A percentile compares a stretch with the other conserved stretches of the same genome.
Evolutionary conservation across 1,140 invertebrate genomes (phyloP).

Genomic region (Cotesia typhae): DNA sequence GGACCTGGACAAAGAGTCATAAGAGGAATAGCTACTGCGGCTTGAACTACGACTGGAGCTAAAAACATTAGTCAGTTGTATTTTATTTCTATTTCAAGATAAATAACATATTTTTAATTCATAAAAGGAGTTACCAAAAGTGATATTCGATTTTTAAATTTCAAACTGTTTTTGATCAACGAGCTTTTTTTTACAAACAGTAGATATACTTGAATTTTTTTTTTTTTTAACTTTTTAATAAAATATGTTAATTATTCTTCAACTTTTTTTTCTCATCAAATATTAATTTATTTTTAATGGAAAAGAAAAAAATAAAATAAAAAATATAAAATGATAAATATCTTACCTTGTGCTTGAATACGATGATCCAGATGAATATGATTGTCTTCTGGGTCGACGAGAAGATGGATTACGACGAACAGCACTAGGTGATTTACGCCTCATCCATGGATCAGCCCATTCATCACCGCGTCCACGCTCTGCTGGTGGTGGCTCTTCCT

Average conservation of each 20-base stretch:
- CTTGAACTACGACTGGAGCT: constrained; percentile 67
- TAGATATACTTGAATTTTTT: no score
- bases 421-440: constrained; percentile 73
- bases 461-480: constrained; percentile 76
- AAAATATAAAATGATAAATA: background rate
- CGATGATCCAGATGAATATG: constrained; percentile 80
- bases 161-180: no score
- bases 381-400: constrained; percentile 66
- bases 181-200: no score
- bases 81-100: background rate
- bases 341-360: constrained; percentile 76
- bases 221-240: background rate
- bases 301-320: no score
- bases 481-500: constrained; percentile 55
- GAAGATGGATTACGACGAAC: constrained; percentile 65
- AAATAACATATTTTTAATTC: background rate
- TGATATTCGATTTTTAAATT: no score
- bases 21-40: constrained; percentile 67
- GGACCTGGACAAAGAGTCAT: constrained; percentile 68
- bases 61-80: constrained; percentile 49
- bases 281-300: no score
- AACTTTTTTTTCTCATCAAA: no score
- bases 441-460: constrained; percentile 94
- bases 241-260: no score
- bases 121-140: no score